phyloP scores from a whole-genome alignment of 2,113 vertebrate genomes.

The Dromaius novaehollandiae region DNA sequence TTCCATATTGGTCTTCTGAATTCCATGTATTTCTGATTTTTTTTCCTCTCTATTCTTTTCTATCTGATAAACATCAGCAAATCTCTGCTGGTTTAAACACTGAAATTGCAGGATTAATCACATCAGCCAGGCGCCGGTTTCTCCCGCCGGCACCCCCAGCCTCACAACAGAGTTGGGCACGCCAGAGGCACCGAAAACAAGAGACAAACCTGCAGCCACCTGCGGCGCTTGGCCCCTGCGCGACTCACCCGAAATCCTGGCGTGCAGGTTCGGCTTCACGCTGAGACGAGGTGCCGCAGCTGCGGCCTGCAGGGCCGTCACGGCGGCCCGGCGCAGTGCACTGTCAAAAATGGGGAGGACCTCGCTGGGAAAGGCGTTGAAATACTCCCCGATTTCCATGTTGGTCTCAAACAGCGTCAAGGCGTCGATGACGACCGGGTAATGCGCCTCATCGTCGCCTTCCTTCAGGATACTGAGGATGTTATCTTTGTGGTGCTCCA shows the following conservation, averaged over 20 bases:
- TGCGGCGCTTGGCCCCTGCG: too few species aligned
- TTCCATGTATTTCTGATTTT: too few species aligned
- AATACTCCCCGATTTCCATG: constrained; percentile 95
- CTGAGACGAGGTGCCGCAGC: constrained; percentile 1
- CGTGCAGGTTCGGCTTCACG: constrained; percentile 84
- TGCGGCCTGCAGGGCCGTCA: constrained; percentile 54
- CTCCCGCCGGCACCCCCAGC: not conserved
- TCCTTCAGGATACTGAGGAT: constrained; percentile 80
- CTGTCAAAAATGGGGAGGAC: constrained; percentile 88
- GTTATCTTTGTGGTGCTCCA: constrained; percentile 85
- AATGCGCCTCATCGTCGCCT: constrained; percentile 78
- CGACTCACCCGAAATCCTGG: constrained; percentile 87
- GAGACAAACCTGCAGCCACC: too few species aligned
- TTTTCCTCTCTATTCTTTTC: too few species aligned
- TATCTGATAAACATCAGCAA: not conserved
- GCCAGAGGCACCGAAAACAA: accelerated
- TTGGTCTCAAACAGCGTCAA: constrained; percentile 94
- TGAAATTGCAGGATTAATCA: accelerated
- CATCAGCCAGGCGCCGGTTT: not conserved
- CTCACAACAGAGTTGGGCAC: too few species aligned
- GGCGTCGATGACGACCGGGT: constrained; percentile 88
- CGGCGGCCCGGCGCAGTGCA: constrained; percentile 80
- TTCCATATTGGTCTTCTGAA: not conserved
- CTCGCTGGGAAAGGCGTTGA: constrained; percentile 85
- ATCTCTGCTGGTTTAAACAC: not conserved